These are phyloP conservation scores for Tenebrio molitor DNA, from an alignment of 1,140 invertebrate species.

Conservation along the genomic window DNA sequence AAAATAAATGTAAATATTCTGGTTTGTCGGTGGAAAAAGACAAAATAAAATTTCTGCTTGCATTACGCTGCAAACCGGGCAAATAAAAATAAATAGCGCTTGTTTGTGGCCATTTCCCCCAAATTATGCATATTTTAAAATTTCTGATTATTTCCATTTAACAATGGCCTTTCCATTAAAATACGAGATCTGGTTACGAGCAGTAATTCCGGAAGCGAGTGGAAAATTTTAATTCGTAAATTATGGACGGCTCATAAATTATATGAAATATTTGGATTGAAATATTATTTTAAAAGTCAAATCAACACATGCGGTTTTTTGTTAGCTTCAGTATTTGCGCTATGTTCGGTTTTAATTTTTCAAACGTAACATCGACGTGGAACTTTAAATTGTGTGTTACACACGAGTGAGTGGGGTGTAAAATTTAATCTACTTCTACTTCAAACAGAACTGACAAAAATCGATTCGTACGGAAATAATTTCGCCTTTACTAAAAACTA, in stretches of 20 bases:
- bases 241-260: not conserved
- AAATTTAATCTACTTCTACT: conserved; percentile 28
- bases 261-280: not conserved
- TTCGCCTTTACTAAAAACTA: not conserved
- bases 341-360: conserved; percentile 29
- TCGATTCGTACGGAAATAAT: conserved; percentile 10
- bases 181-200: not conserved
- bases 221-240: not conserved
- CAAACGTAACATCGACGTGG: not conserved
- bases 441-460: conserved; percentile 21
- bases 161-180: not conserved
- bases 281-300: conserved; percentile 5
- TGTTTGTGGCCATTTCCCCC: not conserved
- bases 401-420: conserved; percentile 13
- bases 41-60: too few species aligned
- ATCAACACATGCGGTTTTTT: not conserved
- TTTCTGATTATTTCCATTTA: not conserved
- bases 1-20: too few species aligned
- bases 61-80: too few species aligned
- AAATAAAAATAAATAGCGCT: not conserved
- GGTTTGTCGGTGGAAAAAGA: not conserved
- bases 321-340: not conserved
- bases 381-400: conserved; percentile 19
- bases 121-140: conserved; percentile 6
- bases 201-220: not conserved